A percentile compares a stretch with the other conserved stretches of the same genome.
phyloP scores from a whole-genome alignment of 2,888 invertebrate genomes.

The Drosophila formosana region DNA sequence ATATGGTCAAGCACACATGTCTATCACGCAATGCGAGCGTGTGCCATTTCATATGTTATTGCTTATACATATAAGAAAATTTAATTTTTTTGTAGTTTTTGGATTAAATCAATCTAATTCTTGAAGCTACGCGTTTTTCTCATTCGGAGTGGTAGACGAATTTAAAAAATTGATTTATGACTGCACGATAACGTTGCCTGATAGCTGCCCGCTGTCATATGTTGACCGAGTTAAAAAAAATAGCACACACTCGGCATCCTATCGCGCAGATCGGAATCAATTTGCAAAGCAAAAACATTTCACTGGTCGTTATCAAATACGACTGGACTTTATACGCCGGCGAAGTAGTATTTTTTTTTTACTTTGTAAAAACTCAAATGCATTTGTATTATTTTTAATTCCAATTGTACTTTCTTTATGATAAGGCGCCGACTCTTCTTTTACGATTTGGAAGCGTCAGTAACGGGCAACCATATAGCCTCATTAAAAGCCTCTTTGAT shows the following conservation, averaged over 20 bases:
- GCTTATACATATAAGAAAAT: conserved; percentile 26
- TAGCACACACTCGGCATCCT: conserved; percentile 18
- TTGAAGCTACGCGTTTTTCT: conserved; percentile 19
- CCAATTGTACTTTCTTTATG: conserved; percentile 9
- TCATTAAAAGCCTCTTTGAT: conserved; percentile 39
- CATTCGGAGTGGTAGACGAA: conserved; percentile 14
- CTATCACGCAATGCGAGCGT: conserved; percentile 50
- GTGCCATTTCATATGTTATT: conserved; percentile 9
- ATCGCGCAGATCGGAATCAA: conserved; percentile 22
- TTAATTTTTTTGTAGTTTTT: conserved; percentile 15
- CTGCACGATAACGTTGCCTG: conserved; percentile 36
- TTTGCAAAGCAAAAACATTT: conserved; percentile 22
- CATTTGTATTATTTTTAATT: conserved; percentile 5
- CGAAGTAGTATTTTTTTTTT: conserved; percentile 10
- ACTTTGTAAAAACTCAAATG: conserved; percentile 4
- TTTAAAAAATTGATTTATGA: conserved; percentile 52
- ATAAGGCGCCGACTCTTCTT: neutral
- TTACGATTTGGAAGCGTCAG: neutral
- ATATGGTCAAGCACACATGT: conserved; percentile 26
- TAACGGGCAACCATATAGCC: conserved; percentile 1
- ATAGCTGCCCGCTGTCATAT: conserved; percentile 32
- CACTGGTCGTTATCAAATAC: conserved; percentile 37
- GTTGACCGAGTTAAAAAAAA: conserved; percentile 45
- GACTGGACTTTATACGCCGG: conserved; percentile 30
- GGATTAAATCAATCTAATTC: conserved; percentile 44